Evolutionary conservation across 2,113 vertebrate genomes (phyloP).

Genomic region (human): GRCh38 chrX:120362501-120363000

Average conservation of each 20-base stretch:
- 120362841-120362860: not conserved
- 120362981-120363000: not conserved
- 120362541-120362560: constrained; percentile 11
- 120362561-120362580: constrained; percentile 12
- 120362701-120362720: constrained; percentile 26
- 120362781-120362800: not conserved
- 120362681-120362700: constrained; percentile 46
- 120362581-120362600: constrained; percentile 13
- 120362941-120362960: not conserved
- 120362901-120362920: not conserved
- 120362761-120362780: not conserved
- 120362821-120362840: constrained; percentile 5
- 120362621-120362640: constrained; percentile 48
- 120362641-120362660: constrained; percentile 44
- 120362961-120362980: not conserved
- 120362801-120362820: constrained; percentile 36
- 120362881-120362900: not conserved
- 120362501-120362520: not conserved
- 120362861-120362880: not conserved
- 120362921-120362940: not conserved
- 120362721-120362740: not conserved
- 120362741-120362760: not conserved
- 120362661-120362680: constrained; percentile 53
- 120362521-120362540: constrained; percentile 37
- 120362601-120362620: constrained; percentile 19